These are phyloP conservation scores for Nyctibius grandis DNA, from an alignment of 2,797 vertebrate genomes.

Conservation along the genomic window DNA sequence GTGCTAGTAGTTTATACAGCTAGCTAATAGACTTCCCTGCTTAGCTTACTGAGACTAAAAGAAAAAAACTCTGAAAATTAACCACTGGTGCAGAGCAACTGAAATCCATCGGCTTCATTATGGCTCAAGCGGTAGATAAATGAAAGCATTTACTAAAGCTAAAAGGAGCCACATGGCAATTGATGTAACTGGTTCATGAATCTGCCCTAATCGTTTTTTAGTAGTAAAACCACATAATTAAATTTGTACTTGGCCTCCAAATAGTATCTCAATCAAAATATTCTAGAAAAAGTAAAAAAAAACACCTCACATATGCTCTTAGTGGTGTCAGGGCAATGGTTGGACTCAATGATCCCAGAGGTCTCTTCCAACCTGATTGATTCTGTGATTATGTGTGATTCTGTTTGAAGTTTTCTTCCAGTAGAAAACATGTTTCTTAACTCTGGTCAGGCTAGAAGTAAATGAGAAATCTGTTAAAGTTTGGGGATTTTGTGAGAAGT, in stretches of 20 bases:
- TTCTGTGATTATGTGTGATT: too few relatives aligned
- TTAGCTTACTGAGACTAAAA: background rate
- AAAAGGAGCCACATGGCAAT: background rate
- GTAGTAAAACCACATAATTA: background rate
- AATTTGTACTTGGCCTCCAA: background rate
- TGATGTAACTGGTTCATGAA: background rate
- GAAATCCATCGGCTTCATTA: background rate
- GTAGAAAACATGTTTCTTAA: background rate
- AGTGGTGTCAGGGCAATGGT: too few relatives aligned
- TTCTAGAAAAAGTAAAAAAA: background rate
- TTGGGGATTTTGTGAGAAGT: background rate
- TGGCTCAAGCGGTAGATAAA: background rate
- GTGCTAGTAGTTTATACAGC: background rate
- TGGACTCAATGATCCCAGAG: too few relatives aligned
- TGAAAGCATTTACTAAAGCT: background rate
- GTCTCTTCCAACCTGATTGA: too few relatives aligned
- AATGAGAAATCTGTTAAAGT: background rate
- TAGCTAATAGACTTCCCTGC: background rate
- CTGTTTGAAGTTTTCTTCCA: background rate
- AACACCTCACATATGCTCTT: too few relatives aligned
- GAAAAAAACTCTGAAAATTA: background rate
- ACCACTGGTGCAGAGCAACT: background rate
- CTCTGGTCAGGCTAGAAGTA: background rate
- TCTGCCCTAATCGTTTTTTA: background rate
- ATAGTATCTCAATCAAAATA: background rate